Evolutionary conservation across 2,797 vertebrate species (phyloP).

Genomic region (Tarsius wallacei): DNA sequence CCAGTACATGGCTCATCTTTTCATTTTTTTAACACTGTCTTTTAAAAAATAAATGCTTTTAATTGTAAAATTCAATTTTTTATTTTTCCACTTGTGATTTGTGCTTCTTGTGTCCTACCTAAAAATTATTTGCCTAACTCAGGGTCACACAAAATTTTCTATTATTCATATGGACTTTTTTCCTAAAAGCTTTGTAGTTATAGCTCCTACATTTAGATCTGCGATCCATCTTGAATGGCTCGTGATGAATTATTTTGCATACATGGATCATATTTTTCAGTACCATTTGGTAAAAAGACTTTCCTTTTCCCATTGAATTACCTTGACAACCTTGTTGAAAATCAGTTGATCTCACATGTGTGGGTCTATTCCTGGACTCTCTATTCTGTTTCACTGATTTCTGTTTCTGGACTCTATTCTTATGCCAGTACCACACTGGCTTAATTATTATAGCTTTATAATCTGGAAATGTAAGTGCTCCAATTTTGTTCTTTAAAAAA

Average conservation of each 20-base stretch:
- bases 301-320: background rate
- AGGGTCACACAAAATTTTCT: background rate
- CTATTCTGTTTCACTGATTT: background rate
- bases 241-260: background rate
- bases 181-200: background rate
- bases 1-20: background rate
- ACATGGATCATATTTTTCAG: background rate
- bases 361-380: background rate
- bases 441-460: background rate
- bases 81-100: background rate
- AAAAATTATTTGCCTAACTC: background rate
- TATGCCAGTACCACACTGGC: background rate
- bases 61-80: background rate
- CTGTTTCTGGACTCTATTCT: background rate
- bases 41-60: background rate
- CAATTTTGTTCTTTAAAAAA: background rate
- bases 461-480: background rate
- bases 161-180: background rate
- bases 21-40: background rate
- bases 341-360: background rate
- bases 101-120: background rate
- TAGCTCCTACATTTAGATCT: background rate
- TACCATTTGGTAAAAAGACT: background rate
- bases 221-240: background rate
- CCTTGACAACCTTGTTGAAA: background rate